Conservation (phyloP, 1,140 invertebrate species). For the Rhynchophorus ferrugineus region DNA sequence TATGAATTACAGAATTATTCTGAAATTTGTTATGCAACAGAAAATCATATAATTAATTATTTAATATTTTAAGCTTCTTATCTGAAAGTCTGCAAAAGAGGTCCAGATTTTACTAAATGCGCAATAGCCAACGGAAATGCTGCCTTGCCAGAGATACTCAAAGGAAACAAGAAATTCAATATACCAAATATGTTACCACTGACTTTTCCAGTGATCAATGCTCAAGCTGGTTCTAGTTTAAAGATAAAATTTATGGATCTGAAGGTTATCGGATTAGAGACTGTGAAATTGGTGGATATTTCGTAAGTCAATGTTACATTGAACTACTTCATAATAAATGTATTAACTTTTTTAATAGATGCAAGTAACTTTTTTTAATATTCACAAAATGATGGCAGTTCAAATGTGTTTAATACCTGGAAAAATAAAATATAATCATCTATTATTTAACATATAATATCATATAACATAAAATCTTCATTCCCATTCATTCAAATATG, state of each 20-base stretch:
- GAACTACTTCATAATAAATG: background rate
- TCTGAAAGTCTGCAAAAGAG: conserved; percentile 1
- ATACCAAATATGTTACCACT: conserved; percentile 7
- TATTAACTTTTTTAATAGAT: too few species aligned
- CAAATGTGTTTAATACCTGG: too few species aligned
- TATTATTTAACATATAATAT: too few species aligned
- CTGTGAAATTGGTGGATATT: background rate
- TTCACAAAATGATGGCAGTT: too few species aligned
- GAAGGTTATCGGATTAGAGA: background rate
- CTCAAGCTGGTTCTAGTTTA: conserved; percentile 2
- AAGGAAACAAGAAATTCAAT: conserved; percentile 6
- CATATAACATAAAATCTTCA: too few species aligned
- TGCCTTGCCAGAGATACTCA: conserved; percentile 4
- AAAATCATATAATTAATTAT: too few species aligned
- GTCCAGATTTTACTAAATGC: conserved; percentile 11
- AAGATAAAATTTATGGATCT: background rate
- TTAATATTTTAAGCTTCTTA: conserved; percentile 9
- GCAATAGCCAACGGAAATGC: background rate
- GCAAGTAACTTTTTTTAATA: too few species aligned
- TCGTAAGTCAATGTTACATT: background rate
- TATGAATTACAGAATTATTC: too few species aligned
- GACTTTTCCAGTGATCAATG: background rate
- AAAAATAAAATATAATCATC: too few species aligned
- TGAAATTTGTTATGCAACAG: too few species aligned
- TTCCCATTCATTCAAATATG: too few species aligned